Base-by-base conservation (phyloP, 2,797 vertebrate species). In the Simalia tracyae region DNA sequence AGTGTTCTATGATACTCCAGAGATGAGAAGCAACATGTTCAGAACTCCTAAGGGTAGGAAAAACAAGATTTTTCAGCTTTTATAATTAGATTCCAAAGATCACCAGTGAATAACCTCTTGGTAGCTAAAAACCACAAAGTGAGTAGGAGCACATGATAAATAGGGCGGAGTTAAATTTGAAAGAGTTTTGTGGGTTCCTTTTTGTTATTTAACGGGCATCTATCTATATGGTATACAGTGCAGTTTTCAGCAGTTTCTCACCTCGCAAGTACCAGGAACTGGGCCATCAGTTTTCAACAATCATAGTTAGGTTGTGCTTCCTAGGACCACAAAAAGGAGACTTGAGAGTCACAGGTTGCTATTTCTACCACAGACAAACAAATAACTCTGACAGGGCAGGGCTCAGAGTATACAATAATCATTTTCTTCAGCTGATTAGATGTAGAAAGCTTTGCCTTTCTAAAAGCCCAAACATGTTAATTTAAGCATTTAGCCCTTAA, bases 51-150 rank as follows among this genome's bases (percentile, higher is more conserved):
- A 87, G 56, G 60, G 5, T 42, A 86, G 22, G 76, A 46, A 5
- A 84, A 26, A 8, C 89, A 7, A n/a, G 1, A 96, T 93, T 93
- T 76, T 91, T 95, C 89, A 91, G 93, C 93, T 94, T 96, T 94
- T 94, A 90, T 92, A 91, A 92, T 90, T 94, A 95, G 92, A 28
- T 93, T 81, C 85, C 94, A 92, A 5, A 46, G 86, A 88, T 88
- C 92, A 81, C 42, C 36, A 81, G 19, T 81, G 22, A 46, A 46
- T 81, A 81, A 81, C 19, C 72, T 9, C 42, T 46, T 46, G 8
- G 72, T 81, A 19, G 36, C 19, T 81, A 81, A 81, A 54, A 81
- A 46, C 36, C 22, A 8, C 72, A 81, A 46, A 81, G 72, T 46
- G 72, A 81, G 4, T 4, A 81, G 19, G 19, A 81, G 19, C 24